Conservation (phyloP, 2,888 invertebrate species). For the Drosophila maculinotata region DNA sequence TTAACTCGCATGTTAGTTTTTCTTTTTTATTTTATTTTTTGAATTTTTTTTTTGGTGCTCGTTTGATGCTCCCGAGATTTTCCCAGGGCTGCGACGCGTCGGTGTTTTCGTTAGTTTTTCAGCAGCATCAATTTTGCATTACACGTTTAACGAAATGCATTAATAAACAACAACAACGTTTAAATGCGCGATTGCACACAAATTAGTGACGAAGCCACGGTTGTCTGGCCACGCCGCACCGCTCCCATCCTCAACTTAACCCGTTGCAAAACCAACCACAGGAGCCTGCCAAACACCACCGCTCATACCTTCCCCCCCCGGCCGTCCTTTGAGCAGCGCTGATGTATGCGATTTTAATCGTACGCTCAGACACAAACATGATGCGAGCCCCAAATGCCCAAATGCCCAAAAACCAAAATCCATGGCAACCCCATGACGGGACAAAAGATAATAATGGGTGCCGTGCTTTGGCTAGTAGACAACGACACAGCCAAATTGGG, state of each 20-base stretch:
- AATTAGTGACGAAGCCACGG: conserved; percentile 65
- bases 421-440: conserved; percentile 55
- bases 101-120: conserved; percentile 32
- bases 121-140: conserved; percentile 52
- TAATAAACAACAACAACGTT: conserved; percentile 70
- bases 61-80: conserved; percentile 23
- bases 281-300: conserved; percentile 22
- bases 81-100: conserved; percentile 2
- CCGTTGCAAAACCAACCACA: conserved; percentile 20
- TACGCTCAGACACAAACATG: conserved; percentile 74
- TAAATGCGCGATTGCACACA: conserved; percentile 73
- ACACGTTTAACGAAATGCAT: conserved; percentile 66
- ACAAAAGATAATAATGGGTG: conserved; percentile 53
- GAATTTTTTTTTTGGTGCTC: conserved; percentile 14
- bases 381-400: conserved; percentile 28
- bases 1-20: conserved; percentile 55
- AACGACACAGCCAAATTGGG: conserved; percentile 45
- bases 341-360: conserved; percentile 78
- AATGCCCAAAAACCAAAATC: conserved; percentile 59
- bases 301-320: too few species aligned
- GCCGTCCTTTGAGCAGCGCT: conserved; percentile 46
- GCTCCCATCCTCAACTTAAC: not conserved
- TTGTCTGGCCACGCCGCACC: conserved; percentile 48
- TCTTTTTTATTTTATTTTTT: conserved; percentile 1
- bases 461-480: conserved; percentile 31